These are phyloP conservation scores for Paedocypris sp. DNA, from an alignment of 2,113 vertebrate genomes.

Conservation along the genomic window DNA sequence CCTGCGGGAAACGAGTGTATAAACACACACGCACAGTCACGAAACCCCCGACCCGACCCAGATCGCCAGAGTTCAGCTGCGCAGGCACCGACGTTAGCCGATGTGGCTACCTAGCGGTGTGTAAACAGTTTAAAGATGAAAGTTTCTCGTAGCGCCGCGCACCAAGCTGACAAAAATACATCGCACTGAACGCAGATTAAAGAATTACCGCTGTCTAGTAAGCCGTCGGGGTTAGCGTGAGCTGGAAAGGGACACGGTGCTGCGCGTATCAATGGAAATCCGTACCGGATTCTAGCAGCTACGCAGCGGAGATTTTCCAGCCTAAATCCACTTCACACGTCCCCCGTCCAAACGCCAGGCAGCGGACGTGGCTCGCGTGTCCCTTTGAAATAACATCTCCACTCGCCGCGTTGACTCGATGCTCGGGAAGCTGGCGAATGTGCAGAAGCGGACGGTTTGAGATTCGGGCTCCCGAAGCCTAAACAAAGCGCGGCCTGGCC, in stretches of 20 bases:
- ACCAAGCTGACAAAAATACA: not conserved
- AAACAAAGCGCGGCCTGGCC: constrained; percentile 90
- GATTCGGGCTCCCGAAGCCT: constrained; percentile 43
- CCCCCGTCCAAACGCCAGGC: not conserved
- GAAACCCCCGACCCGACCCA: not conserved
- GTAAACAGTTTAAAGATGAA: constrained; percentile 17
- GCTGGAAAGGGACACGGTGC: not conserved
- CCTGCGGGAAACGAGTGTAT: no score
- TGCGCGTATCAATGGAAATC: constrained; percentile 25
- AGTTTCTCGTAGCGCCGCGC: not conserved
- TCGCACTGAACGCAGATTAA: no score
- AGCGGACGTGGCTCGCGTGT: no score
- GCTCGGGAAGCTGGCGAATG: not conserved
- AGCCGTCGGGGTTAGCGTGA: not conserved
- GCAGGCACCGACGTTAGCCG: constrained; percentile 23
- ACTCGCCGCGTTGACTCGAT: not conserved
- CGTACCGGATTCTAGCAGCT: constrained; percentile 26
- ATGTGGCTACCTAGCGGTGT: constrained; percentile 13
- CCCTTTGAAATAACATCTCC: not conserved
- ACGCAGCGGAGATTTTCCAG: constrained; percentile 29
- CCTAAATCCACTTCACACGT: not conserved
- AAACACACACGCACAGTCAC: no score
- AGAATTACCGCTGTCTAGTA: not conserved
- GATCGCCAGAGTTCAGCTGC: constrained; percentile 20
- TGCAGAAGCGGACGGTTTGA: constrained; percentile 6